Conservation (phyloP, 2,797 vertebrate genomes). For the Cynopterus sphinx region DNA sequence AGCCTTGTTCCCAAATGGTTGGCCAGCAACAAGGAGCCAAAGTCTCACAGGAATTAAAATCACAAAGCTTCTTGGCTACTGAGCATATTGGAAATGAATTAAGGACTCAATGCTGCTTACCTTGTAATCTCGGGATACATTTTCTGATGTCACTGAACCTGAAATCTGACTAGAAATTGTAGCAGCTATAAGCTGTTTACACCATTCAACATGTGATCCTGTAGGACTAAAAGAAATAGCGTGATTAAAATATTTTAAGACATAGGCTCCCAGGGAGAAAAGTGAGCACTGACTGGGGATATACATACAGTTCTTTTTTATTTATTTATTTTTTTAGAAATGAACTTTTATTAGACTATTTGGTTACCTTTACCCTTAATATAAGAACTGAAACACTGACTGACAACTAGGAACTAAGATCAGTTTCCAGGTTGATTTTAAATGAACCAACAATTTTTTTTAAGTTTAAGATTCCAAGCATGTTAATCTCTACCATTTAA, state of each 20-base stretch:
- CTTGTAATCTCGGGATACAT: conserved; percentile 89
- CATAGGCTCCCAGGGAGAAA: background rate
- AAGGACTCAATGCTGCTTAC: conserved; percentile 83
- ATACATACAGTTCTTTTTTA: background rate
- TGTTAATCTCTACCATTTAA: conserved; percentile 2
- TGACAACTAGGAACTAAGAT: conserved; percentile 14
- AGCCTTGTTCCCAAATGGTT: background rate
- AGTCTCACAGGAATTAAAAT: background rate
- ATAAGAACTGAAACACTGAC: conserved; percentile 30
- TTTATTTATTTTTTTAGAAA: background rate
- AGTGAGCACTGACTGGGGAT: background rate
- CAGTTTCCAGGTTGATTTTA: conserved; percentile 28
- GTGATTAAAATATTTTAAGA: conserved; percentile 61
- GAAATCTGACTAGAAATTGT: conserved; percentile 97
- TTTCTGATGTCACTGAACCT: conserved; percentile 86
- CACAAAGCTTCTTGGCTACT: conserved; percentile 22
- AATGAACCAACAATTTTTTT: conserved; percentile 20
- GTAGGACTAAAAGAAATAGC: conserved; percentile 88
- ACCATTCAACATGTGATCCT: conserved; percentile 98
- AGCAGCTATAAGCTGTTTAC: conserved; percentile 97
- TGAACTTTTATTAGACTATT: background rate
- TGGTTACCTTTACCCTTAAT: conserved; percentile 26
- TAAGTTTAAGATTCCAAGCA: conserved; percentile 6
- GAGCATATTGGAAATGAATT: conserved; percentile 46
- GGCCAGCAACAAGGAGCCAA: background rate